phyloP scores from a whole-genome alignment of 35 echinoderm and acorn worm genomes.

The Heliocidaris erythrogramma region DNA sequence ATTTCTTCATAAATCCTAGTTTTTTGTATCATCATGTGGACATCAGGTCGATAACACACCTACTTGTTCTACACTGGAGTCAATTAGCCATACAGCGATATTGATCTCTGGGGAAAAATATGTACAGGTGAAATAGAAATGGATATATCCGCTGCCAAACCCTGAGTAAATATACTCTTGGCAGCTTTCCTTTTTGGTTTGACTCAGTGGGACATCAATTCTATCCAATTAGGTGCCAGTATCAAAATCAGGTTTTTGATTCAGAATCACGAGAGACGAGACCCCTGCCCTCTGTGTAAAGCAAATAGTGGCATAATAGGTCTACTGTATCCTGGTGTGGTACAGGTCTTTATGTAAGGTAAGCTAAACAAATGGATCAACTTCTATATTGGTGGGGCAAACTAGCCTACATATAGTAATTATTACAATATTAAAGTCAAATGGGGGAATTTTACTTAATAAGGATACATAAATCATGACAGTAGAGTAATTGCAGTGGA shows the following conservation, averaged over 20 bases:
- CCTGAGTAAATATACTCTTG: slow-evolving; percentile 11
- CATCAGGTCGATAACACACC: background rate
- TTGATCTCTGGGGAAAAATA: background rate
- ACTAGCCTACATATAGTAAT: background rate
- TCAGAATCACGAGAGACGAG: background rate
- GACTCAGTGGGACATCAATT: background rate
- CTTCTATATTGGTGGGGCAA: background rate
- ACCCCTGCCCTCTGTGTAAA: background rate
- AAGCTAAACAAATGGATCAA: background rate
- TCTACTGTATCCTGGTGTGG: background rate
- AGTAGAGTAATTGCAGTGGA: too few relatives aligned
- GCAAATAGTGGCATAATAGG: background rate
- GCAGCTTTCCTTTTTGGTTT: background rate
- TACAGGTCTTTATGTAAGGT: background rate
- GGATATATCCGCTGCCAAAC: background rate
- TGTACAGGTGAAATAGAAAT: background rate
- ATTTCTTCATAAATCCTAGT: background rate
- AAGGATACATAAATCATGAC: too few relatives aligned
- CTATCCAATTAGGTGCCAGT: background rate
- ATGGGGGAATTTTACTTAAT: too few relatives aligned
- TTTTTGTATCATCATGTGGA: background rate
- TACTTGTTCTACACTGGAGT: background rate
- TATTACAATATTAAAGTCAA: too few relatives aligned
- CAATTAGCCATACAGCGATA: background rate
- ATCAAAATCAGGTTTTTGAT: background rate